Base-by-base conservation (phyloP, 1,140 invertebrate species). In the Pogonus chalceus region DNA sequence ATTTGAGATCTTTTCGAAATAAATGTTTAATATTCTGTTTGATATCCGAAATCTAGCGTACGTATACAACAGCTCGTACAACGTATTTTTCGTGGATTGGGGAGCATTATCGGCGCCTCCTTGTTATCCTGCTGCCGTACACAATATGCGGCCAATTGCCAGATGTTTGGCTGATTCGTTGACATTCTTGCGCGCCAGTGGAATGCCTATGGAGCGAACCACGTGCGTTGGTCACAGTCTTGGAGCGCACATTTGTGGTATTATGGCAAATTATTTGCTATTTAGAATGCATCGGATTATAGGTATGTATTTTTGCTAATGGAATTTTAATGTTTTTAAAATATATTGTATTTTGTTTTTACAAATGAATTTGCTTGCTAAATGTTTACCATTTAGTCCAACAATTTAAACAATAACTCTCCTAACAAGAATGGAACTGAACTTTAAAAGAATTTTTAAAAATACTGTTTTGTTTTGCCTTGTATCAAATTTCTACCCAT, bases 51-150 rank as follows among this genome's bases (percentile, higher is more conserved):
- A n/a, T n/a, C n/a, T n/a, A 79, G 84, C 84, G 0, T 87, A 88
- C 56, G 63, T 86, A 7, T 71, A 71, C 21, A 82, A 83, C 55
- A 82, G 82, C 2, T 79, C 77, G 23, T 87, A 85, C 71, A 90
- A 88, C 65, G 80, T 87, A 1, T 81, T 88, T 61, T 69, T 85
- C 64, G 71, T 88, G 18, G 85, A 88, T 67, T 90, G 86, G 86
- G 79, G 82, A 2, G 65, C 65, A 0, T 69, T 88, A 1, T 76
- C 77, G 39, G 73, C 76, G 51, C 75, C 84, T 0, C 85, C 85
- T 0, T 88, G 85, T 68, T 88, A 88, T 63, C 78, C 83, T 14
- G 73, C 79, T 0, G 65, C 66, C 1, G 84, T 86, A 0, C 77
- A 83, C 54, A 88, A 88, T 67, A 73, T 86, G 52, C 74, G 76